Evolutionary conservation across 2,797 vertebrate genomes (phyloP), one percentile per base, ranked within the genome.

Genomic region (Austrolebias charrua): DNA sequence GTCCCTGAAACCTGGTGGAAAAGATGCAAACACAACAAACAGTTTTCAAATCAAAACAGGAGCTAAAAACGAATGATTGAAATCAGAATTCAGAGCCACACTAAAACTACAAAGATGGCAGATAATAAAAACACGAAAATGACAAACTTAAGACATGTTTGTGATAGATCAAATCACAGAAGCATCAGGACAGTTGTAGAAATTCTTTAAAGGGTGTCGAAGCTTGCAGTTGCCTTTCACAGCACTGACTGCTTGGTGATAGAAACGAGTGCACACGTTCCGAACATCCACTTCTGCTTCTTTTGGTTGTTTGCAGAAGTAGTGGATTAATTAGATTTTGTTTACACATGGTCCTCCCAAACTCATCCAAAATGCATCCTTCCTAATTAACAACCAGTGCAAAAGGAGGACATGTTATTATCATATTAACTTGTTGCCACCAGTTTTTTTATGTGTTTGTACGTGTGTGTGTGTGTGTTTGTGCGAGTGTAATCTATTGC

Each of bases 301-400:
- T 80, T 85, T 71, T 76, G 55, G 63, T 77, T 88, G 82, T 88
- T 80, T 84, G 81, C 73, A 19, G 66, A 79, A 89, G 80, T 81
- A 76, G 75, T 75, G 70, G 85, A 89, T 88, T 90, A 87, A 91
- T 90, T 89, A 80, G 82, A 84, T 90, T 89, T 86, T 90, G 88
- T 91, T 90, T 88, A 90, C 87, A 85, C 79, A 79, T 75, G 78
- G 57, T 63, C 73, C 73, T 80, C 78, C 76, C 71, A 85, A 81
- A 83, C 85, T 86, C 89, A 89, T 87, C 78, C 45, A 63, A 80
- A 88, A 87, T 88, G 86, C 86, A 87, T 85, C 79, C 69, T 64
- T 62, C 63, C 85, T 87, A 89, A 91, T 91, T 90, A 89, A 81
- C 76, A 62, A 69, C 72, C 58, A 73, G 64, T 56, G 33, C 80